Evolutionary conservation across 2,113 vertebrate genomes (phyloP).

Genomic region (Dromiciops gliroides): DNA sequence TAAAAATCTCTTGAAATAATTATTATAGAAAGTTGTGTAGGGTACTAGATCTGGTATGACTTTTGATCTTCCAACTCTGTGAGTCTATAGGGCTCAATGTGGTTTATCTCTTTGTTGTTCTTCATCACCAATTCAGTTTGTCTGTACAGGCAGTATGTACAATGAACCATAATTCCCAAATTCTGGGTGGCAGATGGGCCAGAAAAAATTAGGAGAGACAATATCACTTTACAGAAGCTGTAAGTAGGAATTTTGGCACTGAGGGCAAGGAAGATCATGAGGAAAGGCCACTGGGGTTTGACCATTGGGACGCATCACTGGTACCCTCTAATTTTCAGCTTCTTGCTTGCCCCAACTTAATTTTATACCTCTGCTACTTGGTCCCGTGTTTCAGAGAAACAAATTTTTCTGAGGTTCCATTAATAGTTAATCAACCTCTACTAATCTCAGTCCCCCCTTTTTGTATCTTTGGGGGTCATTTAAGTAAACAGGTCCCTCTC

Average conservation of each 20-base stretch:
- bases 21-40: neutral
- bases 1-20: neutral
- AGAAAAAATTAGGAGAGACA: neutral
- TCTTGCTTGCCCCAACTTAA: neutral
- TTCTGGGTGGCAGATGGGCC: neutral
- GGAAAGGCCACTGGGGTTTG: neutral
- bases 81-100: neutral
- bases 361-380: neutral
- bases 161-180: neutral
- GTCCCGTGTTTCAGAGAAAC: neutral
- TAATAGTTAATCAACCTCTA: neutral
- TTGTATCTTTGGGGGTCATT: slow-evolving; percentile 34
- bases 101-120: neutral
- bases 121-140: neutral
- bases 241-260: neutral
- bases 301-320: neutral
- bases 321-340: neutral
- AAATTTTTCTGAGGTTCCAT: neutral
- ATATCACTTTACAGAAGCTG: neutral
- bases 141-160: neutral
- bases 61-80: neutral
- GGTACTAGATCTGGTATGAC: neutral
- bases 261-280: neutral
- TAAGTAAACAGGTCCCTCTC: slow-evolving; percentile 19
- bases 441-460: neutral